phyloP scores from a whole-genome alignment of 2,888 invertebrate species.

The Didymodactylos carnosus region DNA sequence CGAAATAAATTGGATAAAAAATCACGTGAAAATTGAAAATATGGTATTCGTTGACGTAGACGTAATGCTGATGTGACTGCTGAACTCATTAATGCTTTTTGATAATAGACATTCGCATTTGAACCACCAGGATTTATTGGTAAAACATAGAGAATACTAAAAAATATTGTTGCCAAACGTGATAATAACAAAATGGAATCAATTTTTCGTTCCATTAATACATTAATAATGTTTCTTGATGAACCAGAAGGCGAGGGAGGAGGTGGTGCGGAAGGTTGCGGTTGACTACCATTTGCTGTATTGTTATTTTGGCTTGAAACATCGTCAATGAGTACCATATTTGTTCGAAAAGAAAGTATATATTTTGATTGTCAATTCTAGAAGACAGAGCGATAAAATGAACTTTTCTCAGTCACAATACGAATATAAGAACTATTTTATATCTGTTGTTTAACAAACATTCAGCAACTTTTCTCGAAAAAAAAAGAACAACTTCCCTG shows the following conservation, averaged over 20 bases:
- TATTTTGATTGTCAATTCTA: too few relatives aligned
- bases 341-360: too few relatives aligned
- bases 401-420: too few relatives aligned
- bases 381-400: too few relatives aligned
- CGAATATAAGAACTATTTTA: too few relatives aligned
- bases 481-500: too few relatives aligned
- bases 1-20: slow-evolving; percentile 52
- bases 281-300: background rate
- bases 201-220: background rate
- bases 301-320: too few relatives aligned
- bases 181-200: background rate
- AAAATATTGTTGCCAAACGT: background rate
- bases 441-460: too few relatives aligned
- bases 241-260: background rate
- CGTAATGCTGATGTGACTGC: slow-evolving; percentile 83
- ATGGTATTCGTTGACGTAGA: slow-evolving; percentile 73
- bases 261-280: background rate
- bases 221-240: background rate
- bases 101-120: slow-evolving; percentile 43
- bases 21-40: slow-evolving; percentile 55
- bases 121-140: background rate
- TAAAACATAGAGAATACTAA: background rate
- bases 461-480: too few relatives aligned
- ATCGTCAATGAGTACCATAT: too few relatives aligned
- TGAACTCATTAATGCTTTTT: slow-evolving; percentile 71